Evolutionary conservation across 2,113 vertebrate genomes (phyloP).

Genomic region (Pelecanus crispus): DNA sequence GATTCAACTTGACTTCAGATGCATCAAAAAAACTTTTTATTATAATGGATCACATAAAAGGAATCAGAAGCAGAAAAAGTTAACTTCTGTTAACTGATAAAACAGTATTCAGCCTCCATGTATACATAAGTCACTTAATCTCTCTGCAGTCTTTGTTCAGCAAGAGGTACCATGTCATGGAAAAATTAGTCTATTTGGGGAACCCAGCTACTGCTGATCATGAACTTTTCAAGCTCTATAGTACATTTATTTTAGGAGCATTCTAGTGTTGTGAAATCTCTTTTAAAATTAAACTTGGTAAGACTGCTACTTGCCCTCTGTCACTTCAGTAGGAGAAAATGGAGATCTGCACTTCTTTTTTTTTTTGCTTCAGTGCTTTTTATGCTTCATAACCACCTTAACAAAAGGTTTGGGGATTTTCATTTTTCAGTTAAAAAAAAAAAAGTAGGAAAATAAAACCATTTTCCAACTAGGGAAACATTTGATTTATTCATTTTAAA

Average conservation of each 20-base stretch:
- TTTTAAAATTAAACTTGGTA: not conserved
- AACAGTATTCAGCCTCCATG: not conserved
- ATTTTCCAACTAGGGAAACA: not conserved
- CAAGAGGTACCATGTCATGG: not conserved
- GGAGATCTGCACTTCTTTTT: not conserved
- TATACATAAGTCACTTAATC: not conserved
- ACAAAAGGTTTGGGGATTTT: not conserved
- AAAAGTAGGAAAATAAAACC: not conserved
- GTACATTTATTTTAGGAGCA: not conserved
- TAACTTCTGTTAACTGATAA: not conserved
- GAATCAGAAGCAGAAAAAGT: not conserved
- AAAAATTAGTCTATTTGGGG: not conserved
- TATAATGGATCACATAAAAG: not conserved
- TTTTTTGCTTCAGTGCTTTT: not conserved
- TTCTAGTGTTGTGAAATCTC: not conserved
- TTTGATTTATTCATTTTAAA: not conserved
- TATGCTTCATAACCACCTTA: not conserved
- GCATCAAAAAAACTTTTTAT: not conserved
- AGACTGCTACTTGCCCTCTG: not conserved
- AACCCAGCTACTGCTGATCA: not conserved
- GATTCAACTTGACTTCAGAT: not conserved
- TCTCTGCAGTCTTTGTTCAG: not conserved
- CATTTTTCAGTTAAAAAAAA: not conserved
- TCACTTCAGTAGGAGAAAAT: not conserved
- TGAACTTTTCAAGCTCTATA: not conserved